A percentile compares a stretch with the other conserved stretches of the same genome.
Conservation (phyloP, 2,113 vertebrate genomes). For the Chionodraco myersi region DNA sequence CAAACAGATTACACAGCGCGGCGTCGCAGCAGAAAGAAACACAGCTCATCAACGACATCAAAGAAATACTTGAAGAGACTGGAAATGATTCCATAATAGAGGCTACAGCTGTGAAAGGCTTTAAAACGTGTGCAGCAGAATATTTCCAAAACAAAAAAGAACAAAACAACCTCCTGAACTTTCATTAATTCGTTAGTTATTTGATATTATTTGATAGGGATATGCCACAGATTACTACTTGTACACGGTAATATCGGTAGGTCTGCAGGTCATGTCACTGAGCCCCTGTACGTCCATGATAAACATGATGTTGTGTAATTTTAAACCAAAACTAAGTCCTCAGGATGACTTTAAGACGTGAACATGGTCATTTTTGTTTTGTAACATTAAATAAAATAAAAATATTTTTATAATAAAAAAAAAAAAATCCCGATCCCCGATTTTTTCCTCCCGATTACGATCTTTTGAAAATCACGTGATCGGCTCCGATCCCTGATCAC, state of each 20-base stretch:
- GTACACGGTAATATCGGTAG: constrained; percentile 12
- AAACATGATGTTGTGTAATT: background rate
- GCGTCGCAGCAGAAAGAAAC: constrained; percentile 30
- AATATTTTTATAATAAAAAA: no score
- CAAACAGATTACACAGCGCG: constrained; percentile 71
- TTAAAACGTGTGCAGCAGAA: background rate
- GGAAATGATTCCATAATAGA: background rate
- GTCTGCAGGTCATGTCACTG: constrained; percentile 14
- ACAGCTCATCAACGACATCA: constrained; percentile 52
- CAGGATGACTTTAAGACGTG: no score
- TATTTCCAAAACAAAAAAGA: background rate
- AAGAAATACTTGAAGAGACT: constrained; percentile 48
- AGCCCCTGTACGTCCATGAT: constrained; percentile 9
- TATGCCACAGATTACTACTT: constrained; percentile 25
- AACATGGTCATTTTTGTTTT: no score
- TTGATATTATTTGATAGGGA: constrained; percentile 33
- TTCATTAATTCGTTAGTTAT: background rate
- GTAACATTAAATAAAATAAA: no score
- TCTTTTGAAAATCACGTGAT: no score
- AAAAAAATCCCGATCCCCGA: no score
- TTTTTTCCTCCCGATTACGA: no score
- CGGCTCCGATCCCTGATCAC: no score
- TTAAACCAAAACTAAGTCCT: no score
- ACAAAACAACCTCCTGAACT: background rate
- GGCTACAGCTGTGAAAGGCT: no score